Evolutionary conservation across 2,888 invertebrate species (phyloP).

Genomic region (Heteropelma amictum): DNA sequence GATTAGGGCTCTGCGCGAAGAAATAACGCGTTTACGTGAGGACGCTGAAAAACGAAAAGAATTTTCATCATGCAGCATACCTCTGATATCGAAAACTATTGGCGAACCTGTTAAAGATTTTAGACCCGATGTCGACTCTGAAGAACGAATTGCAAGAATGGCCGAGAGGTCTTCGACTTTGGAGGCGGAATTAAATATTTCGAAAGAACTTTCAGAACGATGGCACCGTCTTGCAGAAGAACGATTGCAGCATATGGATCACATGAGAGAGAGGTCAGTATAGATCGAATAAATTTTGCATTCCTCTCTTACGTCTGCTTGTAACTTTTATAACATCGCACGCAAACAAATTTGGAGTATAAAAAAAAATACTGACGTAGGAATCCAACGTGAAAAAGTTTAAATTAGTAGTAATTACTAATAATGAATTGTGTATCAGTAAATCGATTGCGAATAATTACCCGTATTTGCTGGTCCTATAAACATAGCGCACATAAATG

Average conservation of each 20-base stretch:
- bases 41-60: constrained; percentile 23
- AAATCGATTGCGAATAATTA: too few relatives aligned
- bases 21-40: constrained; percentile 65
- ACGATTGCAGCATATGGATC: constrained; percentile 83
- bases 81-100: constrained; percentile 21
- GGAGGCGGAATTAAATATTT: constrained; percentile 79
- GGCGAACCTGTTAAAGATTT: constrained; percentile 47
- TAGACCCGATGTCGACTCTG: constrained; percentile 66
- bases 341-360: too few relatives aligned
- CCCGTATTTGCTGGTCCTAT: too few relatives aligned
- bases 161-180: constrained; percentile 79
- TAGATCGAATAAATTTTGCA: too few relatives aligned
- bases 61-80: not conserved
- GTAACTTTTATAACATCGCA: too few relatives aligned
- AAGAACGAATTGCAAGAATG: constrained; percentile 80
- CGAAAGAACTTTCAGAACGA: constrained; percentile 80
- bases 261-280: constrained; percentile 78
- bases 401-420: too few relatives aligned
- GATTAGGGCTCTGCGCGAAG: constrained; percentile 76
- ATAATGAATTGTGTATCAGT: too few relatives aligned
- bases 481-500: too few relatives aligned
- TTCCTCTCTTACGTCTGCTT: too few relatives aligned
- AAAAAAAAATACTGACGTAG: too few relatives aligned
- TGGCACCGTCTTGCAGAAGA: constrained; percentile 86
- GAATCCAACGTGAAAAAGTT: too few relatives aligned